These are phyloP conservation scores for Tyrophagus putrescentiae DNA, from an alignment of 1,140 invertebrate genomes.

Conservation along the genomic window DNA sequence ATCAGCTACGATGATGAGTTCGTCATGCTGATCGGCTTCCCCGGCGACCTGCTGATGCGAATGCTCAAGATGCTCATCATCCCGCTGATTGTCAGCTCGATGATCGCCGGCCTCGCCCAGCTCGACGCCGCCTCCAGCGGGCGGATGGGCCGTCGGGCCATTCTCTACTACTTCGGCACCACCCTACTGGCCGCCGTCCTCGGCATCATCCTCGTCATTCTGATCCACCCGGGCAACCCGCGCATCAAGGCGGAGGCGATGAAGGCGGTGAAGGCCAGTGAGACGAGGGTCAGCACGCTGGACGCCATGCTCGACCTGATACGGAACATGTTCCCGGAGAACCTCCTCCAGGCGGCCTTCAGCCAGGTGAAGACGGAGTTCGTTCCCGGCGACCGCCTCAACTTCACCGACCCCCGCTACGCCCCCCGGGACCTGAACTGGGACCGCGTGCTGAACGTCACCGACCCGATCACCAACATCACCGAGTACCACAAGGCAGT, in stretches of 20 bases:
- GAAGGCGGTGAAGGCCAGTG: slow-evolving; percentile 24
- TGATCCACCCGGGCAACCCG: slow-evolving; percentile 38
- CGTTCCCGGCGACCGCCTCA: slow-evolving; percentile 7
- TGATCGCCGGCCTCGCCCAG: slow-evolving; percentile 34
- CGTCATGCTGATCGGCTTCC: slow-evolving; percentile 35
- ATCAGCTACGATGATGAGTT: slow-evolving; percentile 28
- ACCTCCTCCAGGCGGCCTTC: slow-evolving; percentile 38
- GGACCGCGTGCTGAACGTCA: slow-evolving; percentile 4
- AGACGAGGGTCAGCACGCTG: slow-evolving; percentile 36
- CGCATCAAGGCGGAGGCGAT: slow-evolving; percentile 29
- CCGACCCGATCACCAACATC: slow-evolving; percentile 3
- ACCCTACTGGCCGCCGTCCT: slow-evolving; percentile 41
- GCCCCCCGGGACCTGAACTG: slow-evolving; percentile 1
- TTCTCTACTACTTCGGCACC: slow-evolving; percentile 44
- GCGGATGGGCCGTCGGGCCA: slow-evolving; percentile 38
- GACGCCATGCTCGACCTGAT: slow-evolving; percentile 47
- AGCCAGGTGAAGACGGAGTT: slow-evolving; percentile 31
- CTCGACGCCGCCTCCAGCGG: slow-evolving; percentile 35
- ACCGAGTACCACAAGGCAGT: slow-evolving; percentile 2
- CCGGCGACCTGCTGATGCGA: slow-evolving; percentile 38
- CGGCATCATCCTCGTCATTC: slow-evolving; percentile 37
- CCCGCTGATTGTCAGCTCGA: slow-evolving; percentile 37
- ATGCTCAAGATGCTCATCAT: slow-evolving; percentile 40
- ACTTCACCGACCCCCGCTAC: slow-evolving; percentile 11
- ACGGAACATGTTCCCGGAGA: slow-evolving; percentile 42